Conservation (phyloP, 1,140 invertebrate species). For the Bathynomus jamesi region DNA sequence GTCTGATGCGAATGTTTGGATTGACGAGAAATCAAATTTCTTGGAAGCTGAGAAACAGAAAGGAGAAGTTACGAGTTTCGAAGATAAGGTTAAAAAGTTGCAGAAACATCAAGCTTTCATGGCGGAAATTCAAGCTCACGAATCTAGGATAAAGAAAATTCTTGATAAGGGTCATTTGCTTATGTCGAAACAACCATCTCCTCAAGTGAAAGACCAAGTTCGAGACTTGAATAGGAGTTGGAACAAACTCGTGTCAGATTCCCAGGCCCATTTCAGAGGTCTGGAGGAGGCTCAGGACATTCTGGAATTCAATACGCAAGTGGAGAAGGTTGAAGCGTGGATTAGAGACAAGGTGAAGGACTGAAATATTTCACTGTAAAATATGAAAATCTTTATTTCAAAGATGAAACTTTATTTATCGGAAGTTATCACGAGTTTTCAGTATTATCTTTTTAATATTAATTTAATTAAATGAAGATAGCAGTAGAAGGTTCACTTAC, state of each 20-base stretch:
- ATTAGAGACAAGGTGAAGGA: constrained; percentile 76
- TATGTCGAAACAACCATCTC: constrained; percentile 50
- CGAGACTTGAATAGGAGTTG: constrained; percentile 64
- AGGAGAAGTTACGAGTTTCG: constrained; percentile 42
- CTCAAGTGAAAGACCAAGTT: constrained; percentile 65
- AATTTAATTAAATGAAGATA: too few species aligned
- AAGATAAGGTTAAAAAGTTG: constrained; percentile 75
- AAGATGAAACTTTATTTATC: too few species aligned
- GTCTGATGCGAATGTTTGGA: constrained; percentile 75
- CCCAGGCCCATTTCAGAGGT: constrained; percentile 69
- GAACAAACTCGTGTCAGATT: constrained; percentile 69
- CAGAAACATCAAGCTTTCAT: constrained; percentile 97
- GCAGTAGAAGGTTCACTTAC: too few species aligned
- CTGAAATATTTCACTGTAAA: too few species aligned
- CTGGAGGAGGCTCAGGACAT: constrained; percentile 96
- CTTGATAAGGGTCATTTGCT: constrained; percentile 50
- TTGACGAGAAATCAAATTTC: constrained; percentile 86
- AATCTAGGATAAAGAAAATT: constrained; percentile 74
- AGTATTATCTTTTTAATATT: too few species aligned
- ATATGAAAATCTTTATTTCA: too few species aligned
- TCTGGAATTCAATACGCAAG: constrained; percentile 90
- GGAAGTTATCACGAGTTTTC: too few species aligned
- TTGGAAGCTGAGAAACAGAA: constrained; percentile 58
- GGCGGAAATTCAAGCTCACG: constrained; percentile 84
- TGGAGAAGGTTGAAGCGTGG: constrained; percentile 92